phyloP scores from a whole-genome alignment of 2,113 vertebrate genomes.

The Malaclemys terrapin region DNA sequence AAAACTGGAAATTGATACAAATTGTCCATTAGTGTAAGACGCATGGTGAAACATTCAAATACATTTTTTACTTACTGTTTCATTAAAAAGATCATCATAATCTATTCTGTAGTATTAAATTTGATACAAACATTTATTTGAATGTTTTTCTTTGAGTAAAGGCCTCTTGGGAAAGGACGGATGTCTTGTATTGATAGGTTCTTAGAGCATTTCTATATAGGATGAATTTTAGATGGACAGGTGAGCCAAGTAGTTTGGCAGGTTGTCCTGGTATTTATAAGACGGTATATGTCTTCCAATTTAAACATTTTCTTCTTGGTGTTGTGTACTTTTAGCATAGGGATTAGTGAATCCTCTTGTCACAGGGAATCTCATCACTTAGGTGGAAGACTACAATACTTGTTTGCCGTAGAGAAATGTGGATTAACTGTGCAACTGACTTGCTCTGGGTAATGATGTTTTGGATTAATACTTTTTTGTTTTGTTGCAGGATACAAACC shows the following conservation, averaged over 20 bases:
- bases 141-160: neutral
- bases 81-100: too few relatives aligned
- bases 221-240: neutral
- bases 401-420: neutral
- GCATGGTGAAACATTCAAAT: neutral
- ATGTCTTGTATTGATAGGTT: neutral
- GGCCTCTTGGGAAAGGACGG: neutral
- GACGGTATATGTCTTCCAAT: too few relatives aligned
- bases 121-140: too few relatives aligned
- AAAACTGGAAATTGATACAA: neutral
- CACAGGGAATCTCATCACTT: neutral
- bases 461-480: neutral
- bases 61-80: neutral
- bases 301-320: neutral
- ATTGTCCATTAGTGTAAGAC: neutral
- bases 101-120: too few relatives aligned
- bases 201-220: neutral
- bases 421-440: neutral
- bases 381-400: neutral
- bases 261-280: neutral
- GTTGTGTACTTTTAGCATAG: neutral
- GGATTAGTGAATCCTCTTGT: neutral
- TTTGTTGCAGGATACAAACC: slow-evolving; percentile 66
- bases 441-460: neutral
- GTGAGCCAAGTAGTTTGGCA: neutral